A percentile compares a stretch with the other conserved stretches of the same genome.
Conservation (phyloP, 2,888 invertebrate species). For the Tinea semifulvella region DNA sequence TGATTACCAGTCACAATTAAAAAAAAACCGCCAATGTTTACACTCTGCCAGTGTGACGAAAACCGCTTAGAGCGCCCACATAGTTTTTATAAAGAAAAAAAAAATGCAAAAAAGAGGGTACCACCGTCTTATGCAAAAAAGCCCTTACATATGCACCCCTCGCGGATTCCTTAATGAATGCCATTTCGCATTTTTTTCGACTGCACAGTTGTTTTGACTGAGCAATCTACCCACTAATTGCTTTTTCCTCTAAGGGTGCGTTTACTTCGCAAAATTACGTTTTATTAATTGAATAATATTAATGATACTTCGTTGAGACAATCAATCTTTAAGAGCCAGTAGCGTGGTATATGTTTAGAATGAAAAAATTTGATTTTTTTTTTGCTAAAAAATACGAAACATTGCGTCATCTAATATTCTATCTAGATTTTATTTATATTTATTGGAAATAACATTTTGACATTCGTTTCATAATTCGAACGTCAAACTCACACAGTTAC, state of each 20-base stretch:
- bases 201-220: slow-evolving; percentile 66
- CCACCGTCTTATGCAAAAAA: slow-evolving; percentile 65
- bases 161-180: slow-evolving; percentile 64
- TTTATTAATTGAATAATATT: slow-evolving; percentile 68
- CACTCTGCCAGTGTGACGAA: slow-evolving; percentile 59
- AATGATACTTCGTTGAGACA: slow-evolving; percentile 66
- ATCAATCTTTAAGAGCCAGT: too few species aligned
- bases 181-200: slow-evolving; percentile 49
- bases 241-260: slow-evolving; percentile 61
- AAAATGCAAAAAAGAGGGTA: slow-evolving; percentile 55
- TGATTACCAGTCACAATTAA: slow-evolving; percentile 61
- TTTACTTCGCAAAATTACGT: slow-evolving; percentile 57
- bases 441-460: too few species aligned
- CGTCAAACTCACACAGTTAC: too few species aligned
- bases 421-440: too few species aligned
- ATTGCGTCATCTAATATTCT: too few species aligned
- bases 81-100: slow-evolving; percentile 53
- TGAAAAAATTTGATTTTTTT: too few species aligned
- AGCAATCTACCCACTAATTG: slow-evolving; percentile 68
- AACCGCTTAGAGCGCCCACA: slow-evolving; percentile 64
- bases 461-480: too few species aligned
- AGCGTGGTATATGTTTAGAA: too few species aligned
- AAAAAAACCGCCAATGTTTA: slow-evolving; percentile 56
- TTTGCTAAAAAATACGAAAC: too few species aligned
- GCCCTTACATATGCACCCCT: slow-evolving; percentile 65